These are phyloP conservation scores for Drosophila parthenogenetica DNA, from an alignment of 2,888 invertebrate genomes.

Conservation along the genomic window DNA sequence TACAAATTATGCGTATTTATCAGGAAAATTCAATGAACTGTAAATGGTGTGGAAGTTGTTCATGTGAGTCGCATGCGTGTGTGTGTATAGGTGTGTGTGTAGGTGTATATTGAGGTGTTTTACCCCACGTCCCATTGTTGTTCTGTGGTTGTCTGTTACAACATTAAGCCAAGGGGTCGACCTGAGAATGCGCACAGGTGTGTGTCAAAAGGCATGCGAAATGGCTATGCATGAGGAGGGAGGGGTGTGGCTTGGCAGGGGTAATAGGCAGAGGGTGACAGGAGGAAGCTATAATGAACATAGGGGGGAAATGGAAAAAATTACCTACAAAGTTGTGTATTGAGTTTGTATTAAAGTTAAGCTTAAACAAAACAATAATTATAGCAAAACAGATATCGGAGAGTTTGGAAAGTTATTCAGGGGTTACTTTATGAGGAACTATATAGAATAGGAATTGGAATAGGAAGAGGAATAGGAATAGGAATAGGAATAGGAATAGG, in stretches of 20 bases:
- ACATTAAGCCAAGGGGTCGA: constrained; percentile 67
- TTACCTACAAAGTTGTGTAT: constrained; percentile 18
- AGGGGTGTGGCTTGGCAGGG: background rate
- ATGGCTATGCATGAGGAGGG: background rate
- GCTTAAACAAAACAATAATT: constrained; percentile 35
- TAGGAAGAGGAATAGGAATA: no score
- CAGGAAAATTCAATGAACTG: constrained; percentile 78
- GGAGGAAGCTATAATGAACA: constrained; percentile 35
- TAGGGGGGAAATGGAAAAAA: constrained; percentile 1
- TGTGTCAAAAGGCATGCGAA: constrained; percentile 73
- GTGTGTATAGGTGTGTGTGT: constrained; percentile 26
- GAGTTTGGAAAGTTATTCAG: no score
- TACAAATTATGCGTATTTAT: constrained; percentile 79
- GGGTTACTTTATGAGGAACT: no score
- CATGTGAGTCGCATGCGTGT: constrained; percentile 43
- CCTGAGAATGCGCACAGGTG: constrained; percentile 76
- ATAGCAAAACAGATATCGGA: background rate
- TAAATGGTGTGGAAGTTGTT: constrained; percentile 78
- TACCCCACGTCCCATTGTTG: constrained; percentile 59
- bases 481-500: no score
- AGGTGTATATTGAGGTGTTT: constrained; percentile 63
- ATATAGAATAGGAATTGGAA: no score
- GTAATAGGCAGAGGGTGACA: constrained; percentile 5
- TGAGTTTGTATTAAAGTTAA: constrained; percentile 41
- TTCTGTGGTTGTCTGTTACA: constrained; percentile 71